These are phyloP conservation scores for Corythaixoides concolor DNA, from an alignment of 2,113 vertebrate genomes.

Conservation along the genomic window DNA sequence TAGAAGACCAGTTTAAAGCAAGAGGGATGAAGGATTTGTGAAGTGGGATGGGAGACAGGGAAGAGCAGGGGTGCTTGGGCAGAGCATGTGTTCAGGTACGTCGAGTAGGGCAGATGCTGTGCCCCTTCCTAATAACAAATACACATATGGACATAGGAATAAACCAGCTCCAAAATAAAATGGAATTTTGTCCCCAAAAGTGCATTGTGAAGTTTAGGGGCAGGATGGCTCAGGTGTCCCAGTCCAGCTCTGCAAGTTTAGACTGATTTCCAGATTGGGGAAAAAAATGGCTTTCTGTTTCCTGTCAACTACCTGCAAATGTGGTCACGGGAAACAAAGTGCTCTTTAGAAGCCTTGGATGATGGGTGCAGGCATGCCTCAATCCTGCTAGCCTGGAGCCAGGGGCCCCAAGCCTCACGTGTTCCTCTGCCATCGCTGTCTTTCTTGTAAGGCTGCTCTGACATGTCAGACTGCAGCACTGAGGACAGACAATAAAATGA, in stretches of 20 bases:
- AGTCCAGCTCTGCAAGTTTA: background rate
- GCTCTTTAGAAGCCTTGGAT: background rate
- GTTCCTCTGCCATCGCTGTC: background rate
- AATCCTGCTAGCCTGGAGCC: background rate
- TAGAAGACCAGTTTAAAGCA: background rate
- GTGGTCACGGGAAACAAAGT: background rate
- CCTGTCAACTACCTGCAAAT: background rate
- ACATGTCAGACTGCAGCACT: background rate
- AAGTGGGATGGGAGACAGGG: background rate
- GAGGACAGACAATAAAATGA: background rate
- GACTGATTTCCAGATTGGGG: background rate
- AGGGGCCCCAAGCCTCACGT: background rate
- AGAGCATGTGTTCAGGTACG: accelerated
- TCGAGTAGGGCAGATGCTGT: background rate
- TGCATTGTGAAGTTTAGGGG: background rate
- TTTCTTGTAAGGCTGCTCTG: background rate
- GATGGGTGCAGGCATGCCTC: background rate
- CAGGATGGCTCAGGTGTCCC: background rate
- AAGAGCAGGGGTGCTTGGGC: background rate
- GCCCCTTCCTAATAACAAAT: background rate
- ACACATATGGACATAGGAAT: background rate
- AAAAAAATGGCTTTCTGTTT: background rate
- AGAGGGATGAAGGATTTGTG: background rate
- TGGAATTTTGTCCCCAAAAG: background rate
- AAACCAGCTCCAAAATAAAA: background rate